Base-by-base conservation (phyloP, 2,113 vertebrate genomes). In the Actenoides lindsayi region DNA sequence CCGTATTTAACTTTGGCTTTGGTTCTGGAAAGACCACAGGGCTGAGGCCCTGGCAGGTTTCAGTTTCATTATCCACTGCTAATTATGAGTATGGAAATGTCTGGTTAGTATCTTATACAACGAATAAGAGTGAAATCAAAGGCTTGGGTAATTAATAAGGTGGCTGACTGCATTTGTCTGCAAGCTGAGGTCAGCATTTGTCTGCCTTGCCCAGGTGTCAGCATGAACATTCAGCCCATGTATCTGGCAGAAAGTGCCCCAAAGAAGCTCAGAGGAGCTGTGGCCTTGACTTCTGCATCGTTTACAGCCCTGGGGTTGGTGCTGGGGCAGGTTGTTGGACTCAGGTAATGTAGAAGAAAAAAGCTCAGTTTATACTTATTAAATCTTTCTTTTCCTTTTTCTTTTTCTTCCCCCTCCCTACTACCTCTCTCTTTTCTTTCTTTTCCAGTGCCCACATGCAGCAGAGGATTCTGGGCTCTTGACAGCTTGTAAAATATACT, bases 201-300 rank as follows among this genome's bases (percentile, higher is more conserved):
- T 96, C 51, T 93, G 68, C 56, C 54, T 68, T 94, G 70, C 96
- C 42, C 94, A 99, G 99, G 99, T 75, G 97, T 99, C 71, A 98
- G 99, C 97, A 99, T 99, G 98, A 99, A 98, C n/a, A 95, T 99
- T 42, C 99, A 99, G 94, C 99, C 99, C 86, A 99, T 99, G 99
- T 99, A 99, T 82, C 98, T 99, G 95, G 99, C 99, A 37, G 99
- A 99, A 95, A 99, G 99, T 30, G 98, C 98, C 19, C 99, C 99
- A 30, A 99, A 98, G 97, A 98, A 99, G 85, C 96, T 99, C 48
- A 96, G 99, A 73, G 99, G 99, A 65, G 98, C 98, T 2, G 95
- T 98, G 86, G 97, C 99, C 41, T 89, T 99, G 96, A 98, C 98
- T 11, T 99, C 98, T 13, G 99, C 99, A 56, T 97, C 98, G 0